phyloP scores from a whole-genome alignment of 2,797 vertebrate genomes.

The Muscicapa comitata region DNA sequence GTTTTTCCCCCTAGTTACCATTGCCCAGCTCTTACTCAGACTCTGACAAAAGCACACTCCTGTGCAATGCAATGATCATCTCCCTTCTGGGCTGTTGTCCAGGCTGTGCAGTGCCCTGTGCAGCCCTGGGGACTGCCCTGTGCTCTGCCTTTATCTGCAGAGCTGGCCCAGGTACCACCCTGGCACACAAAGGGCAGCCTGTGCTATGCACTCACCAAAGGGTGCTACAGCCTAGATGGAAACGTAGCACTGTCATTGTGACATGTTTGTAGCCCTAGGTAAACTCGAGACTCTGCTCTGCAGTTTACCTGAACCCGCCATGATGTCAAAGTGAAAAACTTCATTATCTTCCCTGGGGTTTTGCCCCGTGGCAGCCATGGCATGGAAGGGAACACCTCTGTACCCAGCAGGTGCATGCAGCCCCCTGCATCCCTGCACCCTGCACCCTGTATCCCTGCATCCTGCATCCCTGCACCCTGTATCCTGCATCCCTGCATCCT shows the following conservation, averaged over 20 bases:
- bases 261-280: not conserved
- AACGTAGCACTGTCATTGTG: not conserved
- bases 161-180: not conserved
- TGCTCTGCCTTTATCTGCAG: too few species aligned
- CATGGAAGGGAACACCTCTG: not conserved
- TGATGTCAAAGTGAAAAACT: not conserved
- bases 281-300: not conserved
- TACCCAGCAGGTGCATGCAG: not conserved
- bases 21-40: not conserved
- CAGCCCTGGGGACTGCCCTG: not conserved
- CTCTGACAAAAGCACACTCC: not conserved
- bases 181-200: not conserved
- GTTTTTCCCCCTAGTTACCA: fast-evolving
- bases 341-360: not conserved
- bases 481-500: not conserved
- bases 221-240: not conserved
- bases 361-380: not conserved
- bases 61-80: not conserved
- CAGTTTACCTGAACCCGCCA: not conserved
- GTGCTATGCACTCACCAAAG: fast-evolving
- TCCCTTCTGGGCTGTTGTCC: not conserved
- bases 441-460: not conserved
- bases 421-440: not conserved
- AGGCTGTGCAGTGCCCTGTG: not conserved
- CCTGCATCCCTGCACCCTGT: not conserved